Evolutionary conservation across 2,113 vertebrate species (phyloP), one percentile per base, ranked within the genome.

Genomic region (Speoplatyrhinus poulsoni): DNA sequence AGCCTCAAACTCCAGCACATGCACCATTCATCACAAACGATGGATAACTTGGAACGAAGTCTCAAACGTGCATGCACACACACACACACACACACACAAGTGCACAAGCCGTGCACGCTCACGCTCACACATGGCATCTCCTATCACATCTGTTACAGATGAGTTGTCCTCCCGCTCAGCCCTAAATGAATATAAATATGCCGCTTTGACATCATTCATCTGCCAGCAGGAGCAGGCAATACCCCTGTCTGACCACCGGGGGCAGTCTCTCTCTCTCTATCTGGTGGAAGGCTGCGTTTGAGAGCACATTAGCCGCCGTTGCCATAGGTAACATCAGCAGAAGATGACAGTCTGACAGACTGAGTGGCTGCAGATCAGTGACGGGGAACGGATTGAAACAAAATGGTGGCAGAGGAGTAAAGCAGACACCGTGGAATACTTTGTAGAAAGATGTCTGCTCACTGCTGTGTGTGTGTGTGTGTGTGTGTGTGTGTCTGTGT

Each of bases 141-240:
- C 90, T 83, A 89, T 91, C 90, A 88, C 88, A 91, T 88, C 87
- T 76, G 87, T 90, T 90, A 89, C 90, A 91, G 90, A 90, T 90
- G 87, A 86, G 69, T 82, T 90, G 86, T 89, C 87, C 87, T 91
- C 87, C 88, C 90, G 86, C 85, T 87, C 85, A 67, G 76, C 76
- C 85, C 88, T 91, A 91, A 90, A 91, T 91, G 84, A 91, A 90
- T 91, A 91, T 89, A 91, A 90, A 91, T 90, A 90, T 88, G 87
- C 87, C 87, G 86, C 85, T 85, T 89, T 90, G 88, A 90, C 90
- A 91, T 89, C 88, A 90, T 91, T 90, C 90, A 88, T 91, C 88
- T 91, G 88, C 86, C 81, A 76, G 70, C 12, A 76, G 77, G 83
- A 62, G 72, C 79, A 60, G 67, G 77, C 65, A 76, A 56, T 82